These are phyloP conservation scores for Strix aluco DNA, from an alignment of 2,113 vertebrate species.

Conservation along the genomic window DNA sequence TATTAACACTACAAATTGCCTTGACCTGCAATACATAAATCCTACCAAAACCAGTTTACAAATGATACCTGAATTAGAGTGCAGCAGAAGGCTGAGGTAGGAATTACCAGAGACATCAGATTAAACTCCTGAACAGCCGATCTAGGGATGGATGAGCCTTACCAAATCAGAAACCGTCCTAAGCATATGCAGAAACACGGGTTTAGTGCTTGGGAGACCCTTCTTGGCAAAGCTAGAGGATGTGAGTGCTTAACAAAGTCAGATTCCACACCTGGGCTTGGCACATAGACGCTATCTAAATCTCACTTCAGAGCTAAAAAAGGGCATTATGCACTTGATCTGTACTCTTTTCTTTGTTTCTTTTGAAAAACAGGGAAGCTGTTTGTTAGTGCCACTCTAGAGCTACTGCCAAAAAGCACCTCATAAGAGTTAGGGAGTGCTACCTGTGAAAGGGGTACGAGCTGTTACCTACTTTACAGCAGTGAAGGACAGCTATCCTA, in stretches of 20 bases:
- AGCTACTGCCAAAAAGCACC: not conserved
- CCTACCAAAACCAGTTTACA: not conserved
- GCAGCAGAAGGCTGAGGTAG: not conserved
- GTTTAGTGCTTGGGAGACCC: not conserved
- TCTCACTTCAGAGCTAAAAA: not conserved
- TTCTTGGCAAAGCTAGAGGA: not conserved
- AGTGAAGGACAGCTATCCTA: not conserved
- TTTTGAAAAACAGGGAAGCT: not conserved
- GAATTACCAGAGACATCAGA: not conserved
- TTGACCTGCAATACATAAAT: not conserved
- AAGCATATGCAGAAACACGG: not conserved
- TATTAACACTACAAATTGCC: not conserved
- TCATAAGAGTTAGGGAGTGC: not conserved
- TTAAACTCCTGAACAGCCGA: not conserved
- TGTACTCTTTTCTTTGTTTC: not conserved
- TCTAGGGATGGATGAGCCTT: not conserved
- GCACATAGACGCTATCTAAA: not conserved
- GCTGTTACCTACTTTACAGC: not conserved
- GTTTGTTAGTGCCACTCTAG: not conserved
- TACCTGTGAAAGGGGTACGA: not conserved
- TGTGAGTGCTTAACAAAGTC: not conserved
- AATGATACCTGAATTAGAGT: not conserved
- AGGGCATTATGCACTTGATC: not conserved
- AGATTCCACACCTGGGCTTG: not conserved
- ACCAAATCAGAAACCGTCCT: not conserved